A percentile compares a stretch with the other conserved stretches of the same genome.
phyloP scores from a whole-genome alignment of 2,888 invertebrate genomes.

The Nomada ruficornis region DNA sequence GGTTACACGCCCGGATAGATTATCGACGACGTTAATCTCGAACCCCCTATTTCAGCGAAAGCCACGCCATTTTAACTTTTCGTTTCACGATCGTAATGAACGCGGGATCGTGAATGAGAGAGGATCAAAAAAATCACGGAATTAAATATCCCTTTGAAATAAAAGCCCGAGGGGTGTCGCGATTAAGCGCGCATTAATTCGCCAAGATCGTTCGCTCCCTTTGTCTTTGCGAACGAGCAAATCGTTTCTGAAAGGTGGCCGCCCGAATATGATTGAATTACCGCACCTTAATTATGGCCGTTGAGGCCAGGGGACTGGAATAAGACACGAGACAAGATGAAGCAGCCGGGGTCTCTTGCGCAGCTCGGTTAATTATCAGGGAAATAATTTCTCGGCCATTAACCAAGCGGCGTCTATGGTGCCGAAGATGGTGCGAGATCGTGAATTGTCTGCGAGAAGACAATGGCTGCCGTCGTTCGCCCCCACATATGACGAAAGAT shows the following conservation, averaged over 20 bases:
- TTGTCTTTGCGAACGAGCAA: constrained; percentile 30
- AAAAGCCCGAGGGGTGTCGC: constrained; percentile 14
- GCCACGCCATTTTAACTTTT: too few relatives aligned
- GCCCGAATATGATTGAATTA: constrained; percentile 65
- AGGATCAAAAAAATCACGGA: too few relatives aligned
- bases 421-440: constrained; percentile 62
- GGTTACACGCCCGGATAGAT: too few relatives aligned
- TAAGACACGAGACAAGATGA: constrained; percentile 30
- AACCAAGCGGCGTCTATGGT: constrained; percentile 60
- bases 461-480: constrained; percentile 63
- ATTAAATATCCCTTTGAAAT: neutral
- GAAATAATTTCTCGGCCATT: constrained; percentile 77
- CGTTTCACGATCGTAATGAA: too few relatives aligned
- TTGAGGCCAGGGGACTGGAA: constrained; percentile 11
- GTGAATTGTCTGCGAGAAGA: constrained; percentile 63
- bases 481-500: constrained; percentile 47
- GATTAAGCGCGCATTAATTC: constrained; percentile 47
- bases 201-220: constrained; percentile 34
- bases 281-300: constrained; percentile 56
- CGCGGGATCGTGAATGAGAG: too few relatives aligned
- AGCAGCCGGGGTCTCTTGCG: constrained; percentile 21
- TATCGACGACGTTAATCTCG: too few relatives aligned
- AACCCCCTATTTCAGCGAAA: too few relatives aligned
- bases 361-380: constrained; percentile 72
- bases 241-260: constrained; percentile 55